phyloP scores from a whole-genome alignment of 30 jellyfish, hydroid and myxozoan species.

The Chrysaora quinquecirrha region DNA sequence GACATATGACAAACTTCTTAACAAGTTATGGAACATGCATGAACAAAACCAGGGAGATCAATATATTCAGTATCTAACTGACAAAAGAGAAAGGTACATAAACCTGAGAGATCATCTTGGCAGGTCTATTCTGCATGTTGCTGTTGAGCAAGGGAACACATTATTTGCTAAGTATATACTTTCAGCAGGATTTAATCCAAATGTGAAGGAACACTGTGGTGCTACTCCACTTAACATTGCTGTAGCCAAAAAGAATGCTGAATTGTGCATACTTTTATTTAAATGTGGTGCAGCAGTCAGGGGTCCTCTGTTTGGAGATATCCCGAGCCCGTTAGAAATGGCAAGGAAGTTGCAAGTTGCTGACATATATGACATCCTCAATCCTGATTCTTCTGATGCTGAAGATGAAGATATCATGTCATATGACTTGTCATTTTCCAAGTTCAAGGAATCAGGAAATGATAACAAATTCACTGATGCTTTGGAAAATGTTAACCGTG shows the following conservation, averaged over 20 bases:
- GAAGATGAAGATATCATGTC: slow-evolving; percentile 6
- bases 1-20: slow-evolving; percentile 10
- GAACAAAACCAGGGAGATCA: slow-evolving; percentile 19
- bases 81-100: slow-evolving; percentile 1
- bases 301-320: background rate
- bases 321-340: background rate
- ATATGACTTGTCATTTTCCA: background rate
- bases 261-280: background rate
- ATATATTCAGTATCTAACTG: slow-evolving; percentile 5
- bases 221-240: background rate
- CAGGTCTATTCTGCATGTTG: slow-evolving; percentile 1
- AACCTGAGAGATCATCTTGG: slow-evolving; percentile 5
- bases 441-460: background rate
- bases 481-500: background rate
- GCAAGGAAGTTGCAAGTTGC: background rate
- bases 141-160: background rate
- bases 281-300: background rate
- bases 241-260: background rate
- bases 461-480: background rate
- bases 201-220: background rate
- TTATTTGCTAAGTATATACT: background rate
- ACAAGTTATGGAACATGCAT: slow-evolving; percentile 14
- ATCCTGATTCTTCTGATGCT: slow-evolving; percentile 4
- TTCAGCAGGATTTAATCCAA: background rate
- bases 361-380: slow-evolving; percentile 2